Conservation (phyloP, 2,113 vertebrate species). For the Meleagris gallopavo region DNA sequence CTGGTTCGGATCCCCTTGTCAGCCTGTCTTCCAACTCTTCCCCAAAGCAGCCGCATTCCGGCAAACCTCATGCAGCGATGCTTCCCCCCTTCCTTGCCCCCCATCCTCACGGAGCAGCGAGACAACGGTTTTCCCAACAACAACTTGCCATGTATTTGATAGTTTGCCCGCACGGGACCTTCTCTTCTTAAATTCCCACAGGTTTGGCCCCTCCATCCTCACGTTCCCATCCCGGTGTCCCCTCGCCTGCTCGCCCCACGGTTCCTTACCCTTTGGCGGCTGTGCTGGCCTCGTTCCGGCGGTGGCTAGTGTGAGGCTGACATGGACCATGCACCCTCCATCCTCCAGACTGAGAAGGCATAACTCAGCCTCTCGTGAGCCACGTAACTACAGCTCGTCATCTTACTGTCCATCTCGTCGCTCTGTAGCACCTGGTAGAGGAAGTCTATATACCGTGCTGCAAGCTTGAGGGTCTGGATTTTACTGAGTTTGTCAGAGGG, state of each 20-base stretch:
- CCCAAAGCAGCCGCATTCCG: not conserved
- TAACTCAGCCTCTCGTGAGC: conserved; percentile 96
- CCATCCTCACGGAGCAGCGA: not conserved
- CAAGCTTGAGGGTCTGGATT: conserved; percentile 96
- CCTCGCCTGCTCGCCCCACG: not conserved
- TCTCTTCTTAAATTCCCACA: fast-evolving
- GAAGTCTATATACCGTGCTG: conserved; percentile 95
- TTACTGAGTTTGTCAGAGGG: conserved; percentile 97
- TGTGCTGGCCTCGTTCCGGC: conserved; percentile 45
- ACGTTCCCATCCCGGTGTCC: not conserved
- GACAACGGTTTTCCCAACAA: too few relatives aligned
- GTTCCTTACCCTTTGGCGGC: conserved; percentile 52
- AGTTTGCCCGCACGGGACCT: not conserved
- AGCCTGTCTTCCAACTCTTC: not conserved
- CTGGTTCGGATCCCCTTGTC: not conserved
- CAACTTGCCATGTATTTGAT: not conserved
- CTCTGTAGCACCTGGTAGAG: conserved; percentile 97
- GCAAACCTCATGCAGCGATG: not conserved
- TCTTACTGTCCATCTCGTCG: conserved; percentile 96
- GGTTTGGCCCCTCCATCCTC: fast-evolving
- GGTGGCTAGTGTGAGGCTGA: conserved; percentile 92
- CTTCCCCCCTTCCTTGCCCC: not conserved
- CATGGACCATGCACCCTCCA: conserved; percentile 97
- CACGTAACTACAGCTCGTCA: conserved; percentile 96
- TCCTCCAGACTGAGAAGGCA: conserved; percentile 97